Evolutionary conservation across 1,140 invertebrate species (phyloP).

Genomic region (Harlomillsia oculata): DNA sequence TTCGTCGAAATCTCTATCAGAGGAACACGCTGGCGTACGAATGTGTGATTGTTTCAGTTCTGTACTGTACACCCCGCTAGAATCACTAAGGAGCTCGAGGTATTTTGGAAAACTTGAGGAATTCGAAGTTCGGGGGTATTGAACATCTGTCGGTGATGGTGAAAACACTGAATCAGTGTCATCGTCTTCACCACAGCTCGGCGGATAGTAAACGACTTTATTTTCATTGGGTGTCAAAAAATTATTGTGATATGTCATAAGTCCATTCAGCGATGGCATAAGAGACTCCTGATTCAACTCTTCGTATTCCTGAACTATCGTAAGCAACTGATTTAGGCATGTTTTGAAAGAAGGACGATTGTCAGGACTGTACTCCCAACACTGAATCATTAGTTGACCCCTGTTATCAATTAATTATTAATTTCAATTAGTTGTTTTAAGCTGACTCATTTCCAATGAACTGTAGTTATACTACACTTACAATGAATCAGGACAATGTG

Average conservation of each 20-base stretch:
- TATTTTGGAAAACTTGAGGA: conserved; percentile 21
- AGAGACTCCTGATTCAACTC: neutral
- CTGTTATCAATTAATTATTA: conserved; percentile 43
- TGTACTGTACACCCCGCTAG: neutral
- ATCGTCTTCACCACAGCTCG: neutral
- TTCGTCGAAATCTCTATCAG: conserved; percentile 8
- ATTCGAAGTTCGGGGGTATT: neutral
- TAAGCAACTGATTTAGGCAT: conserved; percentile 56
- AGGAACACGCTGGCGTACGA: neutral
- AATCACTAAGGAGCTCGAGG: conserved; percentile 18
- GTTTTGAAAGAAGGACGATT: conserved; percentile 66
- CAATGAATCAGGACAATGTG: conserved; percentile 15
- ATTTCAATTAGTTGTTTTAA: too few relatives aligned
- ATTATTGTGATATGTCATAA: neutral
- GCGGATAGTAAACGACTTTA: neutral
- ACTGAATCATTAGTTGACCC: conserved; percentile 62
- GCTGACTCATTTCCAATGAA: too few relatives aligned
- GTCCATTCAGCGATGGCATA: neutral
- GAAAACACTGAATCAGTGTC: neutral
- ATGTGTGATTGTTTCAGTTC: neutral
- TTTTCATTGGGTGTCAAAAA: neutral
- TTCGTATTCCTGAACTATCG: conserved; percentile 22
- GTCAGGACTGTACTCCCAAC: conserved; percentile 65
- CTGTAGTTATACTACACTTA: too few relatives aligned
- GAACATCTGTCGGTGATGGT: neutral